These are phyloP conservation scores for Pseudolaguvia tuberculata DNA, from an alignment of 2,113 vertebrate genomes.

Conservation along the genomic window DNA sequence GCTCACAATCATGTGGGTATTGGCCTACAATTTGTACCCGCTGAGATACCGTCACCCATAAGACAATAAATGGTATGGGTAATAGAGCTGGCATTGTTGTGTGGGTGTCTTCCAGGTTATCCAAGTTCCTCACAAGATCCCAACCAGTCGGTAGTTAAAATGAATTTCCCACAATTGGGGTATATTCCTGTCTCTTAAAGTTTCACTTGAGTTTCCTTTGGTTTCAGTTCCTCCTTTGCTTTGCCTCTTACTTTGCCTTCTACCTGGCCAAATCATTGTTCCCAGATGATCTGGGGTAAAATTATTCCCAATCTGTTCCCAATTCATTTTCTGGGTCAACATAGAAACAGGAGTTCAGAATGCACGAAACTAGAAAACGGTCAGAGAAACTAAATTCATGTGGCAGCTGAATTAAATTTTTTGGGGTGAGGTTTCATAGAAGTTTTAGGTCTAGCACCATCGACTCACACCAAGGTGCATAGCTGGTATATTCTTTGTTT, in stretches of 20 bases:
- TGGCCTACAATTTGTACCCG: not conserved
- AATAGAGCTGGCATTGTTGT: not conserved
- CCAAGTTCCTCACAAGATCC: not conserved
- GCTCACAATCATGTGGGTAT: not conserved
- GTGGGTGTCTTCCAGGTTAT: not conserved
- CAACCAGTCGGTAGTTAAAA: not conserved
- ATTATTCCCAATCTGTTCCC: not conserved
- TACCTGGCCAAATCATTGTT: slow-evolving; percentile 1
- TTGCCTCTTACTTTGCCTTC: not conserved
- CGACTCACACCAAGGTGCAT: too few relatives aligned
- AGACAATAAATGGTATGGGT: not conserved
- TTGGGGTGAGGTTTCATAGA: not conserved
- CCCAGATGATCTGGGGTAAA: slow-evolving; percentile 2
- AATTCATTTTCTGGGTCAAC: not conserved
- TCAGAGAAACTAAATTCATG: not conserved
- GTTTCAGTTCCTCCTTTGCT: not conserved
- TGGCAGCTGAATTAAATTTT: not conserved
- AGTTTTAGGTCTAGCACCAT: too few relatives aligned
- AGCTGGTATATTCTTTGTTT: too few relatives aligned
- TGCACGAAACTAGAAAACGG: not conserved
- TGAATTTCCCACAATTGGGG: too few relatives aligned
- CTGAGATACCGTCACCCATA: not conserved
- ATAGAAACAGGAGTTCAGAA: too few relatives aligned
- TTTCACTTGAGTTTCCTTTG: not conserved
- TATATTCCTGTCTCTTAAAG: not conserved